These are phyloP conservation scores for Craterocephalus amniculus DNA, from an alignment of 2,797 vertebrate genomes.

Conservation along the genomic window DNA sequence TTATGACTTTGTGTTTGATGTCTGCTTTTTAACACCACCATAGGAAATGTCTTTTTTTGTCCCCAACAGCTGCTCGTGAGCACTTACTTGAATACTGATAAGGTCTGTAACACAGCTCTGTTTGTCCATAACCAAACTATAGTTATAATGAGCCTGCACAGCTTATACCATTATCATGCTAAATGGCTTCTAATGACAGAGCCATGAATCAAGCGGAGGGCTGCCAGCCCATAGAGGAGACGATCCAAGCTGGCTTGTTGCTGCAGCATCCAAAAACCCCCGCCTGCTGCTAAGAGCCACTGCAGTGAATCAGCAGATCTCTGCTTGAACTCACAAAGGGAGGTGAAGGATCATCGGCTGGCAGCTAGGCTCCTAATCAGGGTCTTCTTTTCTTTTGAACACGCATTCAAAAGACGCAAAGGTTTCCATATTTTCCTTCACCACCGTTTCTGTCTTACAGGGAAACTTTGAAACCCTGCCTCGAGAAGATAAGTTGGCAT, in stretches of 20 bases:
- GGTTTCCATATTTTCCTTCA: conserved; percentile 31
- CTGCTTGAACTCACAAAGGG: conserved; percentile 37
- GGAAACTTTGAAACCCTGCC: conserved; percentile 29
- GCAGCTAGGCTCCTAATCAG: conserved; percentile 32
- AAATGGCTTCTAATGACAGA: conserved; percentile 52
- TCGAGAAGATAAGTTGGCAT: neutral
- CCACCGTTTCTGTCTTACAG: conserved; percentile 10
- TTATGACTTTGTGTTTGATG: neutral
- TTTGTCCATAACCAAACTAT: conserved; percentile 40
- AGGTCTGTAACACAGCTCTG: conserved; percentile 34
- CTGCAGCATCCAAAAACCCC: conserved; percentile 54
- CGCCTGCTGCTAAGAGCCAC: conserved; percentile 54
- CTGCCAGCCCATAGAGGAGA: conserved; percentile 23
- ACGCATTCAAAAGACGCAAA: conserved; percentile 19
- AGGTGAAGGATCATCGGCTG: conserved; percentile 36
- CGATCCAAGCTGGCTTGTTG: conserved; percentile 49
- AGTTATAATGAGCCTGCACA: conserved; percentile 40
- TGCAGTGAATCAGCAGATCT: conserved; percentile 80
- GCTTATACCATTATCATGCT: conserved; percentile 43
- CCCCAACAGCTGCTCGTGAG: conserved; percentile 28
- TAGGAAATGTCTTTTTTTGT: conserved; percentile 15
- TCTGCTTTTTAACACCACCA: neutral
- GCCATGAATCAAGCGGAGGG: conserved; percentile 43
- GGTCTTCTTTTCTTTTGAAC: neutral
- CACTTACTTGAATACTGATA: conserved; percentile 28